Percentiles rank a stretch among this genome's conserved stretches.
Evolutionary conservation across 2,113 vertebrate species (phyloP).

Genomic region (Lamprologus ornatipinnis): DNA sequence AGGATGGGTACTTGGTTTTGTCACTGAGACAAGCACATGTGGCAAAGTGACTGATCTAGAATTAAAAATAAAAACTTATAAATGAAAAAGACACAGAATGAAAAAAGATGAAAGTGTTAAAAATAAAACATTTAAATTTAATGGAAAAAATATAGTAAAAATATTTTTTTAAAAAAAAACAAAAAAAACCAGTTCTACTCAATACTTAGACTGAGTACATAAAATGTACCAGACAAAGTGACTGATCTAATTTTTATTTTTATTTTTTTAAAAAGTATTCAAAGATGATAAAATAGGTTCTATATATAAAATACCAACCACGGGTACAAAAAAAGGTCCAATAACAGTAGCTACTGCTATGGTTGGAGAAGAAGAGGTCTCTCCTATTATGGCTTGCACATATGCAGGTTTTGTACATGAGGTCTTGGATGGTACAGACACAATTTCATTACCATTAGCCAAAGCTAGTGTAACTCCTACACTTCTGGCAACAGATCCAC

Average conservation of each 20-base stretch:
- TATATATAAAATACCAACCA: conserved; percentile 40
- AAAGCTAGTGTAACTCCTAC: background rate
- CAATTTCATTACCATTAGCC: background rate
- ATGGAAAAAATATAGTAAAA: background rate
- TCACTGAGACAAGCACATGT: too few relatives aligned
- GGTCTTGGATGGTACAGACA: rapidly evolving
- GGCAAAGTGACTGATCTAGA: too few relatives aligned
- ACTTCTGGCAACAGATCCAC: background rate
- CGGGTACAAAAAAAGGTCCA: conserved; percentile 60
- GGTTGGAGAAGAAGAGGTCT: conserved; percentile 52
- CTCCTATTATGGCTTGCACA: conserved; percentile 67
- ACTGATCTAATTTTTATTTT: too few relatives aligned
- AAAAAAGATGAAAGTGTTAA: too few relatives aligned
- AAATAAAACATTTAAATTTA: background rate
- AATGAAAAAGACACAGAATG: too few relatives aligned
- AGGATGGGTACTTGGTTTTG: too few relatives aligned
- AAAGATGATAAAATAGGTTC: background rate
- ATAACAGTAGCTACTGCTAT: conserved; percentile 59
- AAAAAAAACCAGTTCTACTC: background rate
- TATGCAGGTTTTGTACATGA: conserved; percentile 38
- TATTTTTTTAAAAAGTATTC: background rate
- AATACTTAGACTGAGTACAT: background rate
- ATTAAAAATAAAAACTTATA: too few relatives aligned
- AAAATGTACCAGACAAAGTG: background rate
- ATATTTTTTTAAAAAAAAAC: rapidly evolving